A percentile compares a stretch with the other conserved stretches of the same genome.
phyloP scores from a whole-genome alignment of 2,888 invertebrate species.

The Rugalucina vietnamica region DNA sequence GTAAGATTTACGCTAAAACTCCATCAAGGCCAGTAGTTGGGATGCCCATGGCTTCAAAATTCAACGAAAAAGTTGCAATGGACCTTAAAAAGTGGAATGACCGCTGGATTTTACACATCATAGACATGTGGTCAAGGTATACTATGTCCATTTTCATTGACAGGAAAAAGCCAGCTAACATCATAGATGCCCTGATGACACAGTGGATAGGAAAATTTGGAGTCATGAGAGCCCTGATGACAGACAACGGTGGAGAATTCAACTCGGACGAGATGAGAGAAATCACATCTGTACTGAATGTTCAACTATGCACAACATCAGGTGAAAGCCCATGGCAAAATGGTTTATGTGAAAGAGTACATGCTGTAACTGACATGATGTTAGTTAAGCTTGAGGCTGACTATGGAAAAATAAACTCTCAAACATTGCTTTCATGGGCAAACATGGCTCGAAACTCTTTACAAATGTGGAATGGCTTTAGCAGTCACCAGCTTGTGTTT shows the following conservation, averaged over 20 bases:
- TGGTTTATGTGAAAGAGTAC: constrained; percentile 45
- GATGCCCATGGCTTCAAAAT: constrained; percentile 23
- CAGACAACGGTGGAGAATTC: constrained; percentile 61
- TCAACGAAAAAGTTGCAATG: constrained; percentile 55
- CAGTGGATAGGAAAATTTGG: constrained; percentile 57
- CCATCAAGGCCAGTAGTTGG: constrained; percentile 33
- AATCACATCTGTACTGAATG: constrained; percentile 44
- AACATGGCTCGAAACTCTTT: constrained; percentile 49
- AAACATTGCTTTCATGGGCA: constrained; percentile 43
- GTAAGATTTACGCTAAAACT: constrained; percentile 17
- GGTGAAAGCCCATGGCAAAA: constrained; percentile 46
- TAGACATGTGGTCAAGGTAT: constrained; percentile 53
- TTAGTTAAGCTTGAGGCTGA: constrained; percentile 47
- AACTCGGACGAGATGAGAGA: constrained; percentile 51
- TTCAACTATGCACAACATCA: constrained; percentile 31
- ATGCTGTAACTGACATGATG: constrained; percentile 53
- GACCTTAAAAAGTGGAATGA: constrained; percentile 54
- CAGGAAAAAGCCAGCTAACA: constrained; percentile 33
- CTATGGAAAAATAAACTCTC: not conserved
- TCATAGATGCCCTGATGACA: constrained; percentile 53
- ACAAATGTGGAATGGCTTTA: constrained; percentile 52
- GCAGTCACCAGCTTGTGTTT: constrained; percentile 46
- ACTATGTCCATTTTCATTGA: constrained; percentile 42
- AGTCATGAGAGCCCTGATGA: constrained; percentile 47
- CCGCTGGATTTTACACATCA: constrained; percentile 52